Evolutionary conservation across 1,140 invertebrate genomes (phyloP), one percentile per base, ranked within the genome.

Genomic region (Globodera rostochiensis): DNA sequence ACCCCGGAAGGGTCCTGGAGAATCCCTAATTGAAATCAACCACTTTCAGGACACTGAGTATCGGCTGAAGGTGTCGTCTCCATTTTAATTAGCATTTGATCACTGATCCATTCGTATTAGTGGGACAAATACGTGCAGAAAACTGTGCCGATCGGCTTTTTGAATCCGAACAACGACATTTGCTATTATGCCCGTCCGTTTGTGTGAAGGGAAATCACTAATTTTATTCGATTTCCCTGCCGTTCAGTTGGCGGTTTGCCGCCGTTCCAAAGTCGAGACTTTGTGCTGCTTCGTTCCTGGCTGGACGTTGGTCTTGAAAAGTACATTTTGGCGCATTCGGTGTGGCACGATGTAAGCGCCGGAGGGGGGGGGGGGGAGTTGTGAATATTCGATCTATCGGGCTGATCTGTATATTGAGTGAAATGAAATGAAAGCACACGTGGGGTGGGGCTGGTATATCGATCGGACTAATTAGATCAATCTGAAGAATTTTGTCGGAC

Each of bases 141-240:
- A 75, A 94, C 94, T 6, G 93, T 93, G 86, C 94, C 95, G 88
- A 95, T 96, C 80, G 95, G 95, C 36, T 94, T 93, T 90, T 92
- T 96, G 86, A 95, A 96, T 92, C 94, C 95, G 64, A 96, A 95
- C 90, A 96, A 96, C 90, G 95, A 96, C 90, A 93, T 96, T 82
- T 95, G 95, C 75, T 96, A 96, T 91, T 96, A 96, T 91, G 94
- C 95, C 81, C 93, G 95, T 95, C 93, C 82, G 70, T 86, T 82
- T 74, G 36, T 19, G 60, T 8, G 19, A 67, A 49, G 47, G 3
- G 45, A 83, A 80, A 49, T 45, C 67, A 69, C 1, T n/a, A 11
- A 66, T 36, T 50, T 78, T 75, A 50, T n/a, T 13, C 15, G 64
- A 50, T 84, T 36, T 82, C 75, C 57, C 84, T 64, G 50, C 60